phyloP scores from a whole-genome alignment of 2,888 invertebrate species.

The Patella depressa region DNA sequence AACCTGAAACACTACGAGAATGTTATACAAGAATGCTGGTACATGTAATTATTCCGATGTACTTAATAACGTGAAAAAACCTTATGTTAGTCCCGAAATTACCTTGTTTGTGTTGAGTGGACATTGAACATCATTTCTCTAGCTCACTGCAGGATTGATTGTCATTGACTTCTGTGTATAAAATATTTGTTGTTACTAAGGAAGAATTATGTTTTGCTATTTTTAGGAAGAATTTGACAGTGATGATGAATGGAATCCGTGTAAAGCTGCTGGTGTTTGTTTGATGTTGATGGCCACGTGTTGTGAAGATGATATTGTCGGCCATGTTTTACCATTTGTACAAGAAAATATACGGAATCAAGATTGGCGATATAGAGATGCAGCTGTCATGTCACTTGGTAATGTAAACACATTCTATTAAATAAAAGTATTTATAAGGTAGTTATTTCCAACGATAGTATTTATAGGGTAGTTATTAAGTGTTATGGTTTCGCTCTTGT shows the following conservation, averaged over 20 bases:
- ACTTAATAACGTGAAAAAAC: no score
- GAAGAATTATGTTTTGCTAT: no score
- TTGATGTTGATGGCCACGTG: slow-evolving; percentile 97
- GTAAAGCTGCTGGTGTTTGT: slow-evolving; percentile 99
- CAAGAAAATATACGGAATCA: slow-evolving; percentile 92
- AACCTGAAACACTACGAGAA: no score
- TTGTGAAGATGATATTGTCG: slow-evolving; percentile 97
- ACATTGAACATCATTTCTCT: no score
- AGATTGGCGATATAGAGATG: slow-evolving; percentile 91
- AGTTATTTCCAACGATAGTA: background rate
- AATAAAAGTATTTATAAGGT: no score
- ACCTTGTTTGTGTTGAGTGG: no score
- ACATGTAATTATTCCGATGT: no score
- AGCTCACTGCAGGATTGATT: no score
- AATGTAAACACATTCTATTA: slow-evolving; percentile 20
- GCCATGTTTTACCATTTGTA: slow-evolving; percentile 95
- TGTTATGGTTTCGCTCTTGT: background rate
- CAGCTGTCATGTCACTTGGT: slow-evolving; percentile 99
- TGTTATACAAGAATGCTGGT: no score
- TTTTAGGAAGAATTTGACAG: slow-evolving; percentile 87
- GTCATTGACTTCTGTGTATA: no score
- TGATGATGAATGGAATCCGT: slow-evolving; percentile 99
- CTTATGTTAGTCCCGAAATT: no score
- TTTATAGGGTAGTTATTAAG: background rate
- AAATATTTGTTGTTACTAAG: no score